These are phyloP conservation scores for Neuroscelio doddi DNA, from an alignment of 2,888 invertebrate genomes.

Conservation along the genomic window DNA sequence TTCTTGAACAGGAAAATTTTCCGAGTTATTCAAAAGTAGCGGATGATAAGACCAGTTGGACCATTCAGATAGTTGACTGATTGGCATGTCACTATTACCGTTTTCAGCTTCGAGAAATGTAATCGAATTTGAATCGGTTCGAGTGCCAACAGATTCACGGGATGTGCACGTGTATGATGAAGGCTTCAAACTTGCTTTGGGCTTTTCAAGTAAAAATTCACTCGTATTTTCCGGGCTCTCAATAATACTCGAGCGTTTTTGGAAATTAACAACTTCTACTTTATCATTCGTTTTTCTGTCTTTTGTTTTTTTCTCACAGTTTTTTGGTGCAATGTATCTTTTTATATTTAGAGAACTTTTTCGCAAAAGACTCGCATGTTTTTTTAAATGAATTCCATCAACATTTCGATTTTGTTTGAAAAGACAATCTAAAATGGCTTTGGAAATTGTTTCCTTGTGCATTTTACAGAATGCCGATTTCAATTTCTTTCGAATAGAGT, in stretches of 20 bases:
- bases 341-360: neutral
- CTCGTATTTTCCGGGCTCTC: neutral
- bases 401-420: too few species aligned
- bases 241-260: neutral
- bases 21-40: neutral
- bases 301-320: neutral
- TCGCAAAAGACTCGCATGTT: too few species aligned
- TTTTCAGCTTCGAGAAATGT: neutral
- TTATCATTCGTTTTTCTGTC: neutral
- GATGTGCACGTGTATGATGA: neutral
- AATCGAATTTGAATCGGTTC: neutral
- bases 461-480: too few species aligned
- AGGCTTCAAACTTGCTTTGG: neutral
- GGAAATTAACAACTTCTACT: neutral
- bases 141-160: neutral
- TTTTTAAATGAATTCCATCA: too few species aligned
- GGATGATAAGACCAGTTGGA: slow-evolving; percentile 59
- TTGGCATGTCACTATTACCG: neutral
- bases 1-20: slow-evolving; percentile 9
- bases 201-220: neutral
- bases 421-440: too few species aligned
- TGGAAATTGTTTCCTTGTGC: too few species aligned
- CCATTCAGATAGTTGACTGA: slow-evolving; percentile 56
- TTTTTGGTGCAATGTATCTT: neutral
- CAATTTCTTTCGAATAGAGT: too few species aligned